A percentile compares a stretch with the other conserved stretches of the same genome.
Conservation (phyloP, 2,888 invertebrate genomes). For the Gymnocheta viridis region DNA sequence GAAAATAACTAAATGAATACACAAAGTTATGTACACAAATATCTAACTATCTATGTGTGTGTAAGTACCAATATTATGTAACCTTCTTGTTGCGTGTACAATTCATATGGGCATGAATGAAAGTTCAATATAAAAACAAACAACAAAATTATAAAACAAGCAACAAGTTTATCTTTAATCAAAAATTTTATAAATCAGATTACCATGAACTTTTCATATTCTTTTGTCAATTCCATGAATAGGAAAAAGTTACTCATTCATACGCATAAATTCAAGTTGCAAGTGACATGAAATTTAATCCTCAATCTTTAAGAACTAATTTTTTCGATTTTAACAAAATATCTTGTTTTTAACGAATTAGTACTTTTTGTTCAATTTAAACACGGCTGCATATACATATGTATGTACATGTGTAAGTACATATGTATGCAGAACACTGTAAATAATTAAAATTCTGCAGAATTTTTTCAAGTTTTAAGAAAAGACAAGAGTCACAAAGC, state of each 20-base stretch:
- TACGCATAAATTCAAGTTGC: constrained; percentile 20
- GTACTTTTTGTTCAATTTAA: background rate
- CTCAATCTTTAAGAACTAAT: constrained; percentile 1
- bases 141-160: constrained; percentile 60
- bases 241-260: constrained; percentile 24
- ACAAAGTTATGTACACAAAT: background rate
- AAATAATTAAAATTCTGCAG: background rate
- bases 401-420: background rate
- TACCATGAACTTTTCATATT: constrained; percentile 37
- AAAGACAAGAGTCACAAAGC: constrained; percentile 8
- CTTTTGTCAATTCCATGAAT: constrained; percentile 56
- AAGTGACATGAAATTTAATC: constrained; percentile 49
- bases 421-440: background rate
- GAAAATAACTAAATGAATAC: background rate
- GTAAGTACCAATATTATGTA: no score
- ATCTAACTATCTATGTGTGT: no score
- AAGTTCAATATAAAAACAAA: constrained; percentile 20
- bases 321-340: background rate
- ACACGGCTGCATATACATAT: background rate
- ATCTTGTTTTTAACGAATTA: background rate
- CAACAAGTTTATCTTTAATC: constrained; percentile 62
- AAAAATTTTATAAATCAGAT: constrained; percentile 60
- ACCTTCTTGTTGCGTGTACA: background rate
- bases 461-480: background rate
- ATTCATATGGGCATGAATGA: constrained; percentile 1